Conservation (phyloP, 2,888 invertebrate species). For the Thyatira batis region DNA sequence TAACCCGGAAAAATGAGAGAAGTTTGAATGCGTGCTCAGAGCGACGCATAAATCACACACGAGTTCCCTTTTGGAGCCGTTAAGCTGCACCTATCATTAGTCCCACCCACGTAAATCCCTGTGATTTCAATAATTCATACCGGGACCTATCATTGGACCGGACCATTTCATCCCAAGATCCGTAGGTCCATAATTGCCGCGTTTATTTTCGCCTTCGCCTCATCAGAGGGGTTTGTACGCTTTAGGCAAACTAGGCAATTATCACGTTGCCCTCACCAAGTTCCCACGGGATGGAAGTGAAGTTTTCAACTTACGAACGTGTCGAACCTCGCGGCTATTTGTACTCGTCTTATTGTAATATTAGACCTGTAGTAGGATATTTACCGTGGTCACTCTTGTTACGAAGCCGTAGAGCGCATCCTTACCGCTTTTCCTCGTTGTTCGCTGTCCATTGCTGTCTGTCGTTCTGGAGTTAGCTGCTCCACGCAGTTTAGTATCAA, state of each 20-base stretch:
- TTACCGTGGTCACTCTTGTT: conserved; percentile 58
- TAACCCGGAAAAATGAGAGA: conserved; percentile 2
- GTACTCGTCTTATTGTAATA: conserved; percentile 59
- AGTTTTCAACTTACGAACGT: conserved; percentile 71
- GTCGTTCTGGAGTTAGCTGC: conserved; percentile 12
- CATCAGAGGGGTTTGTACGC: conserved; percentile 58
- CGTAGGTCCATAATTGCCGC: conserved; percentile 63
- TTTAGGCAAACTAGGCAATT: conserved; percentile 76
- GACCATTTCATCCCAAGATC: conserved; percentile 38
- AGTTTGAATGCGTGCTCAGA: conserved; percentile 1
- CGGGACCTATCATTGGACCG: conserved; percentile 40
- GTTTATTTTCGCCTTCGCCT: conserved; percentile 56
- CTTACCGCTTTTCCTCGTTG: conserved; percentile 27
- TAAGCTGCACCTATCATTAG: conserved; percentile 54
- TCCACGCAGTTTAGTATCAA: conserved; percentile 13
- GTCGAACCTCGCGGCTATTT: conserved; percentile 65
- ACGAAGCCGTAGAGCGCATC: conserved; percentile 64
- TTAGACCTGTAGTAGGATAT: conserved; percentile 41
- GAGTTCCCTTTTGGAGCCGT: conserved; percentile 34
- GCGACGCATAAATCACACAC: conserved; percentile 33
- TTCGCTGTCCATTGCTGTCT: conserved; percentile 45
- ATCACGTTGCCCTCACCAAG: conserved; percentile 68
- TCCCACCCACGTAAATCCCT: conserved; percentile 45
- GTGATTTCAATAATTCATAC: conserved; percentile 61
- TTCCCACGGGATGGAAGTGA: conserved; percentile 76